Conservation (phyloP, 2,888 invertebrate genomes). For the Cephonodes hylas region DNA sequence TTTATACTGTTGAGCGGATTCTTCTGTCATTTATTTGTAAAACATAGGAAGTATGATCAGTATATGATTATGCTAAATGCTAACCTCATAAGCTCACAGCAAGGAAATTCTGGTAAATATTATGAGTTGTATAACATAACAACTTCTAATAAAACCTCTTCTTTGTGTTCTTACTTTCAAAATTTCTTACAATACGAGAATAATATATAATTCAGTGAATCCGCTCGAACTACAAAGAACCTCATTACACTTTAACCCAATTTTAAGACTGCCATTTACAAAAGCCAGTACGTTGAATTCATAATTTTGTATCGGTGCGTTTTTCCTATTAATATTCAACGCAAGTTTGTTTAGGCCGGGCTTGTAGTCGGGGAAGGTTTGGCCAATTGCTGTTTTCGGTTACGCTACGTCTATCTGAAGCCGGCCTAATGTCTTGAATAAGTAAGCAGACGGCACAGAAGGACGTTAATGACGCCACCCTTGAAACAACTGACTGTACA, state of each 20-base stretch:
- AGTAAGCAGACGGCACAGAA: constrained; percentile 32
- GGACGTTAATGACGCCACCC: constrained; percentile 30
- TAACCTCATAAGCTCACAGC: too few species aligned
- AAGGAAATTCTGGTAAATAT: too few species aligned
- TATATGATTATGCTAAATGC: too few species aligned
- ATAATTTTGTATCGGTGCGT: constrained; percentile 12
- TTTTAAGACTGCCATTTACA: neutral
- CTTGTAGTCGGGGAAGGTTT: constrained; percentile 18
- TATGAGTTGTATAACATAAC: too few species aligned
- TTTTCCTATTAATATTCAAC: constrained; percentile 27
- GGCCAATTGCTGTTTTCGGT: constrained; percentile 29
- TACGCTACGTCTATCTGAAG: constrained; percentile 31
- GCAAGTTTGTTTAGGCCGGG: constrained; percentile 35
- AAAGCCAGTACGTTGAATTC: constrained; percentile 4
- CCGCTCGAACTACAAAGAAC: neutral
- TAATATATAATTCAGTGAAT: neutral
- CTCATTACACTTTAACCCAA: neutral
- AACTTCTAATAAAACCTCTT: too few species aligned
- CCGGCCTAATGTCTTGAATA: constrained; percentile 37
- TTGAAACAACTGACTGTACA: constrained; percentile 14
- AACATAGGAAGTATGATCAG: too few species aligned
- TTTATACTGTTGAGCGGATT: too few species aligned
- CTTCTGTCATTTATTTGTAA: too few species aligned
- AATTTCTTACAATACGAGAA: neutral
- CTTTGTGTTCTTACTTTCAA: neutral